Base-by-base conservation (phyloP, 2,888 invertebrate species). In the Blomia tropicalis region DNA sequence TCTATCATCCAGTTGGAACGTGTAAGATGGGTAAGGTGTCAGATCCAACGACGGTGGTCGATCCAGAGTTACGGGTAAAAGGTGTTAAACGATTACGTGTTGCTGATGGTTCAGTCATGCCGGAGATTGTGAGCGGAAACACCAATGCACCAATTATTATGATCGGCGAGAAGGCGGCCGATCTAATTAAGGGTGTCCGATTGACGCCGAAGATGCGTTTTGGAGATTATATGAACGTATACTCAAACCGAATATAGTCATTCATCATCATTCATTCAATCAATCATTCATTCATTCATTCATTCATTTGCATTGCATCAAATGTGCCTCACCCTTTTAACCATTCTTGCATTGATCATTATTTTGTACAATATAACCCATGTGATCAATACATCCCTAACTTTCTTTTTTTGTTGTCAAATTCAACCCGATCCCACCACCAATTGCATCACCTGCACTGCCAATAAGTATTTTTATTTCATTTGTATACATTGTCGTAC, bases 111-210 rank as follows among this genome's bases (percentile, higher is more conserved):
- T 85, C 86, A 69, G 82, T 89, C 68, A 88, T 89, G 87, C 89
- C 88, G 0, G 83, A 84, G 1, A 85, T 89, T 68, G 83, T 83
- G 29, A 86, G 87, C 70, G 89, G 89, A 4, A 89, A 90, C 71
- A 89, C 88, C 0, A 88, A 89, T 72, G 89, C 89, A 0, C 87
- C 89, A 0, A 83, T 83, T n/a, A 86, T 89, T 58, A 89, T 89
- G 89, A 85, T 89, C 32, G 89, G 82, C 0, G 89, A 90, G 71
- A 88, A 88, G 72, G 88, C 87, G 3, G 80, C 88, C 0, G 89
- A 90, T 71, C 79, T 90, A 80, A 84, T 90, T 58, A 88, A 87
- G 71, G 62, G 62, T 2, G 7, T 54, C 14, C 30, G 23, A 43
- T 7, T 41, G 11, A 32, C 56, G 19, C 54, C 32, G 4, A 23